Conservation (phyloP, 1,140 invertebrate species). For the Eriocheir sinensis region DNA sequence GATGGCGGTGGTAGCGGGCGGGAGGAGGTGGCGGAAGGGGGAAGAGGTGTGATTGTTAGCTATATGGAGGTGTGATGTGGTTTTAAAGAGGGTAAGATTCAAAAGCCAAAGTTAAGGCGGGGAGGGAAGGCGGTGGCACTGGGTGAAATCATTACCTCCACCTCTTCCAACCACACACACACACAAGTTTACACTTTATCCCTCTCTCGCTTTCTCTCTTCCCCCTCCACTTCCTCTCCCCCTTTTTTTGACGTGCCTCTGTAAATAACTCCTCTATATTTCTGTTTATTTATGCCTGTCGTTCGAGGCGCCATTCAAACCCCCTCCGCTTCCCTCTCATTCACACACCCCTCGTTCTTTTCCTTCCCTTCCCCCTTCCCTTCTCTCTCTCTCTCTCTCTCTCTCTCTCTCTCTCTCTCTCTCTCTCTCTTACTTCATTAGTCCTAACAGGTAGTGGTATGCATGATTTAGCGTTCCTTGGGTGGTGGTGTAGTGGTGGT, state of each 20-base stretch:
- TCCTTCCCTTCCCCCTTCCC: not conserved
- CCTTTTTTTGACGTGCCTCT: conserved; percentile 1
- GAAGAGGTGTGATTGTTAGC: no score
- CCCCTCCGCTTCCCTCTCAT: conserved; percentile 15
- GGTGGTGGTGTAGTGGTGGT: not conserved
- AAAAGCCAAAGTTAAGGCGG: no score
- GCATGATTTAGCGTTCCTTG: not conserved
- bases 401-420: conserved; percentile 25
- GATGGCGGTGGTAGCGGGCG: no score
- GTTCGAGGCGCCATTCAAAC: not conserved
- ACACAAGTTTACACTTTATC: not conserved
- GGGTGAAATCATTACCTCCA: no score
- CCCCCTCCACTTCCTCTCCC: conserved; percentile 10
- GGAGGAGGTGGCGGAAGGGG: no score
- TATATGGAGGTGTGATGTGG: no score
- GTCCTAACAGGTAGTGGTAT: not conserved
- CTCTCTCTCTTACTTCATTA: conserved; percentile 1
- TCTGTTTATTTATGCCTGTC: conserved; percentile 14
- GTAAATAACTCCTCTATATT: conserved; percentile 8
- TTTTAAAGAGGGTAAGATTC: no score
- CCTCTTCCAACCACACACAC: no score
- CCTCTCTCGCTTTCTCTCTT: not conserved
- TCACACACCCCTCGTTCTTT: not conserved
- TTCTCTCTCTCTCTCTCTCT: conserved; percentile 31
- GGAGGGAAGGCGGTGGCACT: no score